Percentiles rank a stretch among this genome's conserved stretches.
These are phyloP conservation scores for Ectropis crepuscularia DNA, from an alignment of 2,888 invertebrate genomes.

Conservation along the genomic window DNA sequence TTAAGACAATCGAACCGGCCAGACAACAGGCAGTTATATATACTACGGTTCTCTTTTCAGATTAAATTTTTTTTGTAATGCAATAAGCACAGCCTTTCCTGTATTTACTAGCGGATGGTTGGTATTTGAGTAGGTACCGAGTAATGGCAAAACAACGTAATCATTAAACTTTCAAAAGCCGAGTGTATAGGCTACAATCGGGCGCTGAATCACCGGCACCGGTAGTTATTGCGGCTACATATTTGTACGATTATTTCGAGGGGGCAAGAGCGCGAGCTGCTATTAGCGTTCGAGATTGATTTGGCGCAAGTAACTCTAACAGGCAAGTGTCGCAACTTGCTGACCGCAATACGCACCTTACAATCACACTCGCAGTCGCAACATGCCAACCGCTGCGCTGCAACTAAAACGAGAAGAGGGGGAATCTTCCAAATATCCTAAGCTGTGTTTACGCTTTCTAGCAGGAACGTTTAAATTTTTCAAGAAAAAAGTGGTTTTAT, in stretches of 20 bases:
- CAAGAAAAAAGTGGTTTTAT: too few species aligned
- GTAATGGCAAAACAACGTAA: slow-evolving; percentile 17
- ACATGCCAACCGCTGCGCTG: background rate
- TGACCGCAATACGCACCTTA: slow-evolving; percentile 68
- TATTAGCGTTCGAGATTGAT: slow-evolving; percentile 72
- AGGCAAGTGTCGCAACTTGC: slow-evolving; percentile 60
- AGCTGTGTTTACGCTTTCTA: too few species aligned
- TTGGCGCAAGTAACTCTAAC: slow-evolving; percentile 69
- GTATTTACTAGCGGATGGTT: background rate
- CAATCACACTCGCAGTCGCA: slow-evolving; percentile 49
- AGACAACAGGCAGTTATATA: too few species aligned
- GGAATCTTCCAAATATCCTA: background rate
- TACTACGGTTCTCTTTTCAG: too few species aligned
- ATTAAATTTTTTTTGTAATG: too few species aligned
- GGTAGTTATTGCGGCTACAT: slow-evolving; percentile 47
- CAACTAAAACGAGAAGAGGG: background rate
- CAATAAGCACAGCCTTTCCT: too few species aligned
- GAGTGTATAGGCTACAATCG: slow-evolving; percentile 29
- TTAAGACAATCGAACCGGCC: too few species aligned
- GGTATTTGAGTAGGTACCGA: background rate
- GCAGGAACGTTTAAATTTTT: too few species aligned
- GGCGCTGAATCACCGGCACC: slow-evolving; percentile 46
- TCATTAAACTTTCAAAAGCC: slow-evolving; percentile 36
- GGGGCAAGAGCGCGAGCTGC: slow-evolving; percentile 54
- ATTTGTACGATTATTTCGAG: slow-evolving; percentile 56